Evolutionary conservation across 2,797 vertebrate genomes (phyloP).

Genomic region (Phoxinus dragarum): DNA sequence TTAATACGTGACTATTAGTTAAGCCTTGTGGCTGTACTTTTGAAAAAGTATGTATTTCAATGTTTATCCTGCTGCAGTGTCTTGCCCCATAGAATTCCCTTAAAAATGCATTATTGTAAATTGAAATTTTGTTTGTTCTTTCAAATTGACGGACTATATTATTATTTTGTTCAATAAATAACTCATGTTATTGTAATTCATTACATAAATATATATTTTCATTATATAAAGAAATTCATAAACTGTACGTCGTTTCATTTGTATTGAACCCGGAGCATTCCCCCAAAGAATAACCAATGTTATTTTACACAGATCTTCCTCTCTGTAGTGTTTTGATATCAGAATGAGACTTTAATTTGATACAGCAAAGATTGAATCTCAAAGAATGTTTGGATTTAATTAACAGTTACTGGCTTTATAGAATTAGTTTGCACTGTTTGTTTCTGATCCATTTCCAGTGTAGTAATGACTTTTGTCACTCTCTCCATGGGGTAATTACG

Average conservation of each 20-base stretch:
- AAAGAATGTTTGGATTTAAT: constrained; percentile 51
- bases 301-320: constrained; percentile 3
- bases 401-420: constrained; percentile 44
- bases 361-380: constrained; percentile 44
- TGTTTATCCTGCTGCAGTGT: background rate
- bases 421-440: constrained; percentile 36
- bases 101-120: constrained; percentile 15
- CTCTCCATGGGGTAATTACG: constrained; percentile 38
- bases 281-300: background rate
- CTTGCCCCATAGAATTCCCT: background rate
- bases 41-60: background rate
- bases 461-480: constrained; percentile 42
- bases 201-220: background rate
- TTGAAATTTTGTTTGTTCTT: background rate
- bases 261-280: background rate
- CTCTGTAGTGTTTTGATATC: constrained; percentile 23
- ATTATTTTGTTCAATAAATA: background rate
- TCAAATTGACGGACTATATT: background rate
- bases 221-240: background rate
- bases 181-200: constrained; percentile 4
- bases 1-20: too few species aligned
- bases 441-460: constrained; percentile 37
- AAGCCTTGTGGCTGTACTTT: background rate
- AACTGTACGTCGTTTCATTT: background rate
- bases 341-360: constrained; percentile 42